Evolutionary conservation across 2,888 invertebrate genomes (phyloP), one percentile per base, ranked within the genome.

Genomic region (Chironomus riparius): DNA sequence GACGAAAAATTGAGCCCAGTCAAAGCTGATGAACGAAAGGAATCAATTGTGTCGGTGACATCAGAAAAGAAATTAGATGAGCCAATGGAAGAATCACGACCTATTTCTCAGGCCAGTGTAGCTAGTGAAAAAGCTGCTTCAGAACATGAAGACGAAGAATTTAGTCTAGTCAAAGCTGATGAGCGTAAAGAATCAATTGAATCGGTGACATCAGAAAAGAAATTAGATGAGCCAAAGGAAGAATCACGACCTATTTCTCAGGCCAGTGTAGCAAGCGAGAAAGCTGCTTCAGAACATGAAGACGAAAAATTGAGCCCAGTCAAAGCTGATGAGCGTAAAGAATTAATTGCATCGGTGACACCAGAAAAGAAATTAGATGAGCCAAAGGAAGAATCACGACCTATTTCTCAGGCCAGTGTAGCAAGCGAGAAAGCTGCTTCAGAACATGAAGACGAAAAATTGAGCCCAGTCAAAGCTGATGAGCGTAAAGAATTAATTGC

Each of bases 191-290:
- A 70, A 22, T 70, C 70, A 2, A 22, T 24, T n/a, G 71, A 56
- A 22, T 70, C 47, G 0, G 12, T 71, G 12, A 28, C 50, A 22
- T 71, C 71, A 5, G 56, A 47, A 50, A 56, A 48, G 24, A 61
- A 71, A 56, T 13, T 56, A 15, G 65, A 38, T 2, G 71, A 13
- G 5, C 71, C n/a, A 10, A 6, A 48, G 7, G 50, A 71, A 48
- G 70, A 70, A 47, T 77, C 77, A n/a, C 77, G 78, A 12, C 77
- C 76, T 10, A 76, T 76, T 38, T 78, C 78, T 12, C 69, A 62
- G 47, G 65, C 76, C 13, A 77, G 77, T 68, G 47, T 10, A n/a
- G n/a, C 47, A 18, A 47, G 72, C 47, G 62, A 47, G 2, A 38
- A 62, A 6, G 56, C 4, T 2, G 71, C 71, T 47, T 62, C 65